Evolutionary conservation across 2,888 invertebrate species (phyloP).

Genomic region (Aspidiotus rigidus): DNA sequence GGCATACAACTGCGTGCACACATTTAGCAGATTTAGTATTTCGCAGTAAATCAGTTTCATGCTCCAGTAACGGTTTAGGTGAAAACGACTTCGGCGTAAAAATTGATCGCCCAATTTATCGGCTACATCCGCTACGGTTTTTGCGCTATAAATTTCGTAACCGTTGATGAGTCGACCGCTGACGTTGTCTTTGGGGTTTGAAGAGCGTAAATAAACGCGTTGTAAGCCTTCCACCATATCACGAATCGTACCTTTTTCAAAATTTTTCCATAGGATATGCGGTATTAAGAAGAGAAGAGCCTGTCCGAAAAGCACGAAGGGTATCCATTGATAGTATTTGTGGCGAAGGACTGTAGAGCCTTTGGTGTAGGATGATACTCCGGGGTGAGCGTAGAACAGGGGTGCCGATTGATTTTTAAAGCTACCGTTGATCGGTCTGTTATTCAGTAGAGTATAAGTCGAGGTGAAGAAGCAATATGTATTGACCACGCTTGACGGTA

Average conservation of each 20-base stretch:
- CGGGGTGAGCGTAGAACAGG: conserved; percentile 57
- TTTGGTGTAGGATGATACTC: conserved; percentile 67
- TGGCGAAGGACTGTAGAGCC: conserved; percentile 73
- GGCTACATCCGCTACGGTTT: conserved; percentile 13
- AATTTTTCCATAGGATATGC: conserved; percentile 77
- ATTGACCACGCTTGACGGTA: conserved; percentile 75
- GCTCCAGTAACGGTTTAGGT: conserved; percentile 36
- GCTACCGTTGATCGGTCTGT: not conserved
- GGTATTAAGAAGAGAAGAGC: conserved; percentile 81
- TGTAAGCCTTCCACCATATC: conserved; percentile 71
- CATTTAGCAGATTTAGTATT: conserved; percentile 71
- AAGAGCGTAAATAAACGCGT: conserved; percentile 33
- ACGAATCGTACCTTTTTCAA: conserved; percentile 72
- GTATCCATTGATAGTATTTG: conserved; percentile 93
- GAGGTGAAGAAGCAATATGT: conserved; percentile 91
- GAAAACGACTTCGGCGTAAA: conserved; percentile 34
- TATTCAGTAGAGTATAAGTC: conserved; percentile 86
- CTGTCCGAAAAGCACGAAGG: conserved; percentile 86
- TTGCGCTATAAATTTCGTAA: conserved; percentile 15
- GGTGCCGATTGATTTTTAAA: conserved; percentile 53
- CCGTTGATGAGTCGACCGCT: conserved; percentile 22
- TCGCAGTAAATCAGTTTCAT: conserved; percentile 73
- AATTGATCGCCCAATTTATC: conserved; percentile 31
- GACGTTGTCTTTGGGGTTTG: conserved; percentile 30
- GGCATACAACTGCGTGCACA: conserved; percentile 71